Evolutionary conservation across 2,888 invertebrate species (phyloP).

Genomic region (Chaitophorus viminalis): DNA sequence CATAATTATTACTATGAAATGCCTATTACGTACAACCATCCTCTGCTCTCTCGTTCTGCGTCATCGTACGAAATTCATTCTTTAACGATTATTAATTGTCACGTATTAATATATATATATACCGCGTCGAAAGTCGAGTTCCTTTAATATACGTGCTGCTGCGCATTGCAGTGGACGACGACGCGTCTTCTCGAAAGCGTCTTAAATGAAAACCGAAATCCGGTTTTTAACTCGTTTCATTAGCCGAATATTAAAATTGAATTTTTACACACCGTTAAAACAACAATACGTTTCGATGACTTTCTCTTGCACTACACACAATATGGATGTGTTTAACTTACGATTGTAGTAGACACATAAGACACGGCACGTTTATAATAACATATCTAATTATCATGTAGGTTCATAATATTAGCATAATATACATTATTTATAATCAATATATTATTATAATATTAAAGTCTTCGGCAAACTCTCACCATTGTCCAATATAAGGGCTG

Average conservation of each 20-base stretch:
- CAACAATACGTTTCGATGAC: conserved; percentile 2
- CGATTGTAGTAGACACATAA: no score
- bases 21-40: background rate
- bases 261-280: background rate
- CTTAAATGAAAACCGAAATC: conserved; percentile 7
- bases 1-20: background rate
- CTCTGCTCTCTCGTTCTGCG: background rate
- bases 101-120: background rate
- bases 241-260: background rate
- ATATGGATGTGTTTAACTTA: no score
- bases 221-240: conserved; percentile 9
- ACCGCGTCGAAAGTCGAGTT: background rate
- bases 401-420: no score
- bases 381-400: no score
- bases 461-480: no score
- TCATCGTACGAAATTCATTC: background rate
- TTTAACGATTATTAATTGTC: background rate
- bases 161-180: background rate
- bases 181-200: background rate
- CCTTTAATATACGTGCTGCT: background rate
- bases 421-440: no score
- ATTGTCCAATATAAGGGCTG: no score
- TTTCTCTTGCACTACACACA: background rate
- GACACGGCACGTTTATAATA: no score
- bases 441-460: no score